Evolutionary conservation across 2,113 vertebrate species (phyloP).

Genomic region (Ranitomeya imitator): DNA sequence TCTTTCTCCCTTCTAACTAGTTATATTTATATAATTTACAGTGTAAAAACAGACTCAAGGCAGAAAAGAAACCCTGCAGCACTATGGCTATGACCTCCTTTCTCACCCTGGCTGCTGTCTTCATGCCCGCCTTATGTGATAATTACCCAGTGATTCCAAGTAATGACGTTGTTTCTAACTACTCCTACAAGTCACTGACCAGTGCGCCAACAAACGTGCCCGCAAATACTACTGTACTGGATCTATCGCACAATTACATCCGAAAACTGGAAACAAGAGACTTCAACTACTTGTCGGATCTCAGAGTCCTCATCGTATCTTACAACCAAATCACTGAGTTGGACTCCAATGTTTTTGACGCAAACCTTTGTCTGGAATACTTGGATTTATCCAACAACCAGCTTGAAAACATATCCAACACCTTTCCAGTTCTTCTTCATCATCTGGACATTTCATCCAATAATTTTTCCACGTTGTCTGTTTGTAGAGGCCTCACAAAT

Average conservation of each 20-base stretch:
- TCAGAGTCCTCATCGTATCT: slow-evolving; percentile 79
- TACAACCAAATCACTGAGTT: slow-evolving; percentile 75
- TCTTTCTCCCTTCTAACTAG: neutral
- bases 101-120: slow-evolving; percentile 53
- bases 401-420: slow-evolving; percentile 72
- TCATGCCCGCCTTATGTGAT: slow-evolving; percentile 53
- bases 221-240: slow-evolving; percentile 64
- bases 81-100: neutral
- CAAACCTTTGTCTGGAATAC: slow-evolving; percentile 72
- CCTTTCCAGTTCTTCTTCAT: slow-evolving; percentile 64
- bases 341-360: slow-evolving; percentile 71
- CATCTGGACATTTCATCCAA: slow-evolving; percentile 82
- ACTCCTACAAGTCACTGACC: slow-evolving; percentile 64
- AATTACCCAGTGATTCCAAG: slow-evolving; percentile 50
- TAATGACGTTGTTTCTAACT: slow-evolving; percentile 62
- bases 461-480: slow-evolving; percentile 70
- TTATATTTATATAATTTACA: slow-evolving; percentile 2
- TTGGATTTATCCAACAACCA: slow-evolving; percentile 86
- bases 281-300: slow-evolving; percentile 66
- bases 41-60: neutral
- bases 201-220: slow-evolving; percentile 66
- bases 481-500: slow-evolving; percentile 76
- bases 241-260: slow-evolving; percentile 83
- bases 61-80: neutral
- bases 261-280: slow-evolving; percentile 68